These are phyloP conservation scores for Clostera curtula DNA, from an alignment of 2,888 invertebrate species.

Conservation along the genomic window DNA sequence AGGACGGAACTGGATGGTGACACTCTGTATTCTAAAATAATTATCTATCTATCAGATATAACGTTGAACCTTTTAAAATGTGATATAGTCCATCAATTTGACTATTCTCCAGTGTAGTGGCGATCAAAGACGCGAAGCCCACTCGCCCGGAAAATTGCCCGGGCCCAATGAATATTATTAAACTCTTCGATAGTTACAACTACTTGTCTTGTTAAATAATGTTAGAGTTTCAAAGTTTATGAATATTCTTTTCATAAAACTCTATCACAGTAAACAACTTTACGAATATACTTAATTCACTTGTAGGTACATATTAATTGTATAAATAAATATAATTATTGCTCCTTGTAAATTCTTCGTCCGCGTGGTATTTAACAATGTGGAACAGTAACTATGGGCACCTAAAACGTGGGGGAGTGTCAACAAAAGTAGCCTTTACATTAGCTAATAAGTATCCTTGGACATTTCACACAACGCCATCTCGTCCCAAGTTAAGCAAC, in stretches of 20 bases:
- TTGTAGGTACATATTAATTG: no score
- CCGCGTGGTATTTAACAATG: no score
- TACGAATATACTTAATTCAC: no score
- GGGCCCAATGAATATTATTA: constrained; percentile 75
- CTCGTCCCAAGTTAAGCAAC: no score
- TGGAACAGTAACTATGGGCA: no score
- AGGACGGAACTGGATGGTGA: not conserved
- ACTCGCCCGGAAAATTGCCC: constrained; percentile 70
- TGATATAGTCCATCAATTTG: constrained; percentile 49
- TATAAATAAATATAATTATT: no score
- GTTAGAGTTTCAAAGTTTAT: constrained; percentile 25
- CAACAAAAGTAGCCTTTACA: no score
- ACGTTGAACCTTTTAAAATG: constrained; percentile 28
- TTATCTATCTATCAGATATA: constrained; percentile 8
- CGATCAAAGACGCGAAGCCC: constrained; percentile 71
- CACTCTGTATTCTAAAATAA: not conserved
- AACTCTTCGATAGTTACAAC: constrained; percentile 67
- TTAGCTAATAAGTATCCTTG: no score
- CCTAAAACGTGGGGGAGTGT: no score
- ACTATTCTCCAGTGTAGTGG: constrained; percentile 49
- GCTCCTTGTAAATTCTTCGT: no score
- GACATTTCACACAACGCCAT: no score
- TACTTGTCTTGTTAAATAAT: constrained; percentile 56
- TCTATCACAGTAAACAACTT: no score
- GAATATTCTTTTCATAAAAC: constrained; percentile 7